Evolutionary conservation across 2,888 invertebrate genomes (phyloP).

Genomic region (Temnothorax unifasciatus): DNA sequence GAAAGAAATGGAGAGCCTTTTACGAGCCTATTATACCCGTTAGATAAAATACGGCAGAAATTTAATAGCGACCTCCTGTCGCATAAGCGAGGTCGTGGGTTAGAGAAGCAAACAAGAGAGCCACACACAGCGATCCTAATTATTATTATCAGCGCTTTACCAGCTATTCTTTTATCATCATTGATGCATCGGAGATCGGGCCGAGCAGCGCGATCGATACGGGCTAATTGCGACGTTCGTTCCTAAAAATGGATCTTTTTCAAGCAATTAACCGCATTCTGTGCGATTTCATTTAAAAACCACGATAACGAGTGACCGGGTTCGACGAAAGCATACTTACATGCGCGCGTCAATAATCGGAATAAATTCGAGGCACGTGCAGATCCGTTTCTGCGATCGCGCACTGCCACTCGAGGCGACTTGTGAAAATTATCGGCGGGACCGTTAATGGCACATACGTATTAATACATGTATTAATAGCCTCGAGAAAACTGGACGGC

Average conservation of each 20-base stretch:
- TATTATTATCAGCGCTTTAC: conserved; percentile 68
- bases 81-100: conserved; percentile 66
- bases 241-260: conserved; percentile 61
- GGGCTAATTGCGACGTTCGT: conserved; percentile 56
- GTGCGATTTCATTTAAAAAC: conserved; percentile 35
- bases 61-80: conserved; percentile 58
- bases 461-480: background rate
- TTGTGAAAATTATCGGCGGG: conserved; percentile 18
- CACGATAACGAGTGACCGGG: conserved; percentile 51
- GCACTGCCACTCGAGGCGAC: background rate
- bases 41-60: conserved; percentile 54
- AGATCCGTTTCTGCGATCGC: conserved; percentile 25
- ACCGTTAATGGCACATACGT: conserved; percentile 1
- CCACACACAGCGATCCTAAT: conserved; percentile 74
- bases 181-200: conserved; percentile 63
- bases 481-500: background rate
- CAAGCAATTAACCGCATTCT: conserved; percentile 49
- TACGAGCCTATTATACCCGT: conserved; percentile 66
- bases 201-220: conserved; percentile 25
- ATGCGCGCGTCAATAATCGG: background rate
- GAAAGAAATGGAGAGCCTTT: conserved; percentile 27
- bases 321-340: conserved; percentile 2
- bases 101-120: conserved; percentile 72
- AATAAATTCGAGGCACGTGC: conserved; percentile 33
- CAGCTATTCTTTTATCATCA: conserved; percentile 70